These are phyloP conservation scores for Psittacula echo DNA, from an alignment of 2,797 vertebrate genomes.

Conservation along the genomic window DNA sequence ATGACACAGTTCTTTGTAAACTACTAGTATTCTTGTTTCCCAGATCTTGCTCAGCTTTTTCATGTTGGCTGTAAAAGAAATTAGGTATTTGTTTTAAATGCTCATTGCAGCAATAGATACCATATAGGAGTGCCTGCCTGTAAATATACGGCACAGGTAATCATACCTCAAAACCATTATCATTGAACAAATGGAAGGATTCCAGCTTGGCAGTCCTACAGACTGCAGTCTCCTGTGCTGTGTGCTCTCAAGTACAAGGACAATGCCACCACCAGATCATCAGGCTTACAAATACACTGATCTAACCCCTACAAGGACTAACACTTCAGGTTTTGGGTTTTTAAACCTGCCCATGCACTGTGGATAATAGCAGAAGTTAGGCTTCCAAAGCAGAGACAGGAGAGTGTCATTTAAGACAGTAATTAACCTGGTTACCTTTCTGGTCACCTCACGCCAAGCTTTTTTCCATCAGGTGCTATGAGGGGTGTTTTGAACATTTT, in stretches of 20 bases:
- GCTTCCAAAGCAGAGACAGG: not conserved
- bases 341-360: not conserved
- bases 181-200: accelerated
- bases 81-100: not conserved
- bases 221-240: accelerated
- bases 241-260: accelerated
- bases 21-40: constrained; percentile 10
- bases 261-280: too few relatives aligned
- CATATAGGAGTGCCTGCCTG: accelerated
- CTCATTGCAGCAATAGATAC: accelerated
- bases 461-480: not conserved
- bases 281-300: not conserved
- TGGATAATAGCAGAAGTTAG: not conserved
- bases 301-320: not conserved
- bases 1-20: constrained; percentile 69
- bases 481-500: not conserved
- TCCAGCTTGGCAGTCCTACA: not conserved
- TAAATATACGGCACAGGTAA: too few relatives aligned
- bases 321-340: too few relatives aligned
- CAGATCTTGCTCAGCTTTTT: not conserved
- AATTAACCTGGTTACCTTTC: not conserved
- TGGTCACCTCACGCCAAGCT: not conserved
- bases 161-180: not conserved
- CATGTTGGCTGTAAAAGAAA: constrained; percentile 60
- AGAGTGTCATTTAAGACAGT: not conserved